Evolutionary conservation across 2,797 vertebrate species (phyloP), one percentile per base, ranked within the genome.

Genomic region (Catamblyrhynchus diadema): DNA sequence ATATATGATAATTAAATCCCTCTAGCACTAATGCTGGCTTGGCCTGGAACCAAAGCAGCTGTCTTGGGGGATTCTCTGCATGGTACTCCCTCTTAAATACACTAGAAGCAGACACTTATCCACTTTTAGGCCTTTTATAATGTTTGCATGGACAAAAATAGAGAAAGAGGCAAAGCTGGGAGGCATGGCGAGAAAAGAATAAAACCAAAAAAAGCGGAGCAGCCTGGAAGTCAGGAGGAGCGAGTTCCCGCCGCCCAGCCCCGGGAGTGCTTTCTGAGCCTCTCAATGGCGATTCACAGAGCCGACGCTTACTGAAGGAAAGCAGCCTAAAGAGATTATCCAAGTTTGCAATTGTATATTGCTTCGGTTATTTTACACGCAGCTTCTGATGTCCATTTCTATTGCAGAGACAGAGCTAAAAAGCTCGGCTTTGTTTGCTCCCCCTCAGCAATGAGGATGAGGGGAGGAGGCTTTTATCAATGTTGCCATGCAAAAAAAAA

Each of bases 41-140:
- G 97, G 95, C 94, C 95, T 95, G 96, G 91, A 95, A 97, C 95
- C 96, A 97, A 96, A 97, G 96, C 96, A 96, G 96, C 96, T 97
- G 95, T 95, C 96, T 97, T 94, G 62, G 77, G 95, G 90, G 93
- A 96, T 97, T 97, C 97, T 96, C 96, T 97, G 96, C 96, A 90
- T 83, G 96, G 91, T 50, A 95, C 88, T 97, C 90, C 88, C 86
- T 95, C 94, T 96, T 93, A 92, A 93, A 95, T 73, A 88, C 88
- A 88, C 93, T 42, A 91, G 94, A 92, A 96, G 94, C 92, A 95
- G 97, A 96, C 95, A 96, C 66, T 96, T 96, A 95, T 86, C 96
- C 97, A 97, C 93, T 97, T 96, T 90, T 60, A 95, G 95, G 88
- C 91, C 95, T 95, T 97, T 95, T 92, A 95, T 96, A 95, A 88